Base-by-base conservation (phyloP, 2,888 invertebrate species). In the Leucoptera coffeella region DNA sequence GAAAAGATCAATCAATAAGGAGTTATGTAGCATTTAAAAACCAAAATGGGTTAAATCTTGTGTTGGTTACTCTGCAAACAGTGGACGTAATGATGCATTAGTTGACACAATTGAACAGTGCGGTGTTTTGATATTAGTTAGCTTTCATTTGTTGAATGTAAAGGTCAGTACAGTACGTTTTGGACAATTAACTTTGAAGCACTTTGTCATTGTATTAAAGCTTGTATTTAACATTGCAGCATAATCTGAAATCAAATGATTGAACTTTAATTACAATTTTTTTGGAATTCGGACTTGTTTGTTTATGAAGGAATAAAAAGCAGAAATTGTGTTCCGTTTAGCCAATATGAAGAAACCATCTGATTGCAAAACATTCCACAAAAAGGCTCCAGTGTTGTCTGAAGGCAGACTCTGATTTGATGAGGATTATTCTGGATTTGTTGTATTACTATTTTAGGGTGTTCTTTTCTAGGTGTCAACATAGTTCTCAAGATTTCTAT, bases 191-290 rank as follows among this genome's bases (percentile, higher is more conserved):
- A 53, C 54, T 55, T 48, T 58, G 47, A 51, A 45, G 44, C 42
- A 49, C 45, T 39, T 40, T 45, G 61, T 42, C 52, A 44, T 50
- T 59, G 49, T 62, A 69, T 65, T 69, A 69, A 71, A 71, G 56
- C 48, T 62, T 55, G 58, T 59, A 51, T 72, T 72, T 72, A 62
- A 72, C 51, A 67, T 72, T 72, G 61, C 72, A 72, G 72, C 71
- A 53, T 50, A 56, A 52, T 57, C 41, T 53, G 52, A 61, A 50
- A 60, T 51, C 50, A 39, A 54, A 57, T 59, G 49, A 61, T 61
- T 61, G 65, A 65, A 62, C 50, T 60, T 62, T 59, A 52, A 50
- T 60, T 54, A 58, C 56, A 53, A 59, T 42, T 60, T 59, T 57
- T 50, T 58, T 43, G 64, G 64, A 62, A 54, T 51, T 60, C 46